Evolutionary conservation across 2,888 invertebrate genomes (phyloP).

Genomic region (Lymantria monacha): DNA sequence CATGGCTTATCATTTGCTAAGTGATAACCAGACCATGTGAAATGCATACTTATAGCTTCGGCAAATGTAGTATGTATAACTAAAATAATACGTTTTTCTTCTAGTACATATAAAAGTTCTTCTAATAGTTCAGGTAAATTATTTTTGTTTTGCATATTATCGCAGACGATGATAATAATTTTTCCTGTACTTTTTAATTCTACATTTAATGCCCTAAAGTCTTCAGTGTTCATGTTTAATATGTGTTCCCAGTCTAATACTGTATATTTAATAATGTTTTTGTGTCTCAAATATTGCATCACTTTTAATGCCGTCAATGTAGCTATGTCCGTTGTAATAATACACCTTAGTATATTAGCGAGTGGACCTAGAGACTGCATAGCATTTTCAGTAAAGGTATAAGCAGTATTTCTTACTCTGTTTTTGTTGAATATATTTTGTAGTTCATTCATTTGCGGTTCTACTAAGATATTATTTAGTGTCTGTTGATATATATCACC

Average conservation of each 20-base stretch:
- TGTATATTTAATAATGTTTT: no score
- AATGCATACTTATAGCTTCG: background rate
- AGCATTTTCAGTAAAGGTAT: background rate
- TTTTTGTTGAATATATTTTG: background rate
- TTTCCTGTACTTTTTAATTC: slow-evolving; percentile 1
- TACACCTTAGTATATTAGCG: background rate
- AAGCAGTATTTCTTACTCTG: slow-evolving; percentile 4
- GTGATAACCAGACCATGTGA: background rate
- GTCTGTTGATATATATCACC: background rate
- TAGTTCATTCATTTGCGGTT: background rate
- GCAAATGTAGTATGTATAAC: slow-evolving; percentile 1
- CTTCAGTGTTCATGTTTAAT: no score
- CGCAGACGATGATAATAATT: no score
- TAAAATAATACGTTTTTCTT: slow-evolving; percentile 1
- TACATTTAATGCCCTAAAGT: background rate
- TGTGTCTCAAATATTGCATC: background rate
- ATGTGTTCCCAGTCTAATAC: no score
- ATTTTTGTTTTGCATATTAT: background rate
- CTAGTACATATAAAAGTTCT: background rate
- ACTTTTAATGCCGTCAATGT: slow-evolving; percentile 1
- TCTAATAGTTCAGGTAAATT: background rate
- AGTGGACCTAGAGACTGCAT: background rate
- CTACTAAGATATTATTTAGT: background rate
- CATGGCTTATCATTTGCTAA: background rate
- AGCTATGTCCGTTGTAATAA: slow-evolving; percentile 4